These are phyloP conservation scores for Volucella inanis DNA, from an alignment of 2,888 invertebrate genomes.

Conservation along the genomic window DNA sequence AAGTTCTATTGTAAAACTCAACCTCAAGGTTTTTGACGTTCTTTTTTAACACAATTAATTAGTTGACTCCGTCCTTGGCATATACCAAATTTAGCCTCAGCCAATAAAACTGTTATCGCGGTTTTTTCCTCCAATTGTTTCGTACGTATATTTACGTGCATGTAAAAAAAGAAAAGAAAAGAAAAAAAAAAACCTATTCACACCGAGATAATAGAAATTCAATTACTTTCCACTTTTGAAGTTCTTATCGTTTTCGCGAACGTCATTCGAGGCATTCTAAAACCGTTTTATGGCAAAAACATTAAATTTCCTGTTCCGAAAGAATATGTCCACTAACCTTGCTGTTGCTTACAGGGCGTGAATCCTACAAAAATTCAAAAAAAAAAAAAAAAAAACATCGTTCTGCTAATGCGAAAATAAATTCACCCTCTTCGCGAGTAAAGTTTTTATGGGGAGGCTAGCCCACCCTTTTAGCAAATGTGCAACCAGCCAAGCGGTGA, in stretches of 20 bases:
- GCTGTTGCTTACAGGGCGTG: constrained; percentile 30
- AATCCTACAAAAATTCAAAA: constrained; percentile 3
- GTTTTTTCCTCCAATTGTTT: neutral
- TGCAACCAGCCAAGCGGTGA: constrained; percentile 33
- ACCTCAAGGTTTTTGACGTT: too few relatives aligned
- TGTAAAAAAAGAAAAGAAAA: too few relatives aligned
- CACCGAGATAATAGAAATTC: constrained; percentile 49
- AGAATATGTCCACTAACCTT: constrained; percentile 3
- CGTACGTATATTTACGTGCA: constrained; percentile 5
- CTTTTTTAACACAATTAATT: too few relatives aligned
- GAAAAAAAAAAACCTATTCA: constrained; percentile 15
- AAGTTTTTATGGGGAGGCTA: neutral
- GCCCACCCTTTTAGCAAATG: constrained; percentile 26
- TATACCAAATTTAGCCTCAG: too few relatives aligned
- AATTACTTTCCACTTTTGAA: constrained; percentile 37
- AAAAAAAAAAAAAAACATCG: neutral
- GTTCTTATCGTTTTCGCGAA: constrained; percentile 60
- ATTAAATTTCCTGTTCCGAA: neutral
- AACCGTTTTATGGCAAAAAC: constrained; percentile 16
- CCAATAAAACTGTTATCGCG: too few relatives aligned
- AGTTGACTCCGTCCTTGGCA: too few relatives aligned
- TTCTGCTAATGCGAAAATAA: constrained; percentile 12
- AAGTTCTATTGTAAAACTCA: too few relatives aligned
- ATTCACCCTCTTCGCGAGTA: constrained; percentile 18
- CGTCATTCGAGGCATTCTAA: constrained; percentile 38